A percentile compares a stretch with the other conserved stretches of the same genome.
These are phyloP conservation scores for Julus scanicus DNA, from an alignment of 2,888 invertebrate genomes.

Conservation along the genomic window DNA sequence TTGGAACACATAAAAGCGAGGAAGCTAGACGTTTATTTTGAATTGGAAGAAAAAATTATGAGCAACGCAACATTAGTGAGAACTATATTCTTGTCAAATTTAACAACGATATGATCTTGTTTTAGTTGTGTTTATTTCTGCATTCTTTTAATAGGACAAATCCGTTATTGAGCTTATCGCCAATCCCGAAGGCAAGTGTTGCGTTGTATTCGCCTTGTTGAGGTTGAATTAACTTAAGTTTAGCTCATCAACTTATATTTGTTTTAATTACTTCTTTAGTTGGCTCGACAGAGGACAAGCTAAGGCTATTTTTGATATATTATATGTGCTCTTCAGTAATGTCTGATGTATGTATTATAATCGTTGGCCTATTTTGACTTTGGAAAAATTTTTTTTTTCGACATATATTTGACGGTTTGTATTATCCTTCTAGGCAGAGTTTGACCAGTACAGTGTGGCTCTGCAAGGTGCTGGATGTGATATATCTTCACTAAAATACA, in stretches of 20 bases:
- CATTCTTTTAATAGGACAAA: constrained; percentile 71
- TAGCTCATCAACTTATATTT: not conserved
- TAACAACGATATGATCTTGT: not conserved
- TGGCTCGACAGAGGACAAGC: constrained; percentile 90
- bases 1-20: constrained; percentile 75
- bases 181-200: constrained; percentile 74
- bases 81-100: not conserved
- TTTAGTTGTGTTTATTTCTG: not conserved
- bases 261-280: constrained; percentile 67
- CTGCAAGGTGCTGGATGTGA: constrained; percentile 86
- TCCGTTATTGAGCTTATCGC: constrained; percentile 86
- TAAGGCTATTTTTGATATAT: constrained; percentile 91
- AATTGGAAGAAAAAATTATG: constrained; percentile 98
- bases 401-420: not conserved
- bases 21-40: constrained; percentile 95
- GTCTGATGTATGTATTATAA: constrained; percentile 71
- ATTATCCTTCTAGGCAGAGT: constrained; percentile 72
- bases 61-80: constrained; percentile 68
- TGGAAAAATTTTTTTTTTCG: not conserved
- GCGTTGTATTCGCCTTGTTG: not conserved
- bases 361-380: not conserved
- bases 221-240: not conserved
- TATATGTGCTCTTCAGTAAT: constrained; percentile 86
- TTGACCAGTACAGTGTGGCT: constrained; percentile 84
- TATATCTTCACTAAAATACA: constrained; percentile 84